Evolutionary conservation across 2,797 vertebrate genomes (phyloP), one percentile per base, ranked within the genome.

Genomic region (Leptatherina wallacei): DNA sequence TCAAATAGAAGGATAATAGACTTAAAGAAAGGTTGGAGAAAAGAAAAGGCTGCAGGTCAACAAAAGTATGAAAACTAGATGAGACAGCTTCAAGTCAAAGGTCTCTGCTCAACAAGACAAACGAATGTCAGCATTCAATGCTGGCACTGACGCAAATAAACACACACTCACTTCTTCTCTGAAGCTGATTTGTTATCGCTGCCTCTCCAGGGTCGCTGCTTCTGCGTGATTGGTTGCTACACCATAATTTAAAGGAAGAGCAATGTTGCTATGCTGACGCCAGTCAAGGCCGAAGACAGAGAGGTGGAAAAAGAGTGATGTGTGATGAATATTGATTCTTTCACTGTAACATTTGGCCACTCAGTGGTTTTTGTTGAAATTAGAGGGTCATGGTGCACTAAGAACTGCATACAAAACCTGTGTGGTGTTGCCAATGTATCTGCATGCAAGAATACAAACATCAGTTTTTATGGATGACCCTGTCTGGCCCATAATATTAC

Each of bases 181-280:
- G 61, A 70, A 68, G 78, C 85, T 80, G 87, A 90, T 89, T 88
- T 91, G 87, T 90, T 88, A 84, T 86, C 40, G 10, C 81, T 71
- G 76, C 80, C 77, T 88, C 74, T 88, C 87, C 88, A 89, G 88
- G 89, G 90, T 89, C 89, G 83, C 72, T 65, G 86, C 86, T 87
- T 3, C 14, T 54, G 44, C 87, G 78, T 89, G 89, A 89, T 88
- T 88, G 83, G 81, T 81, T 85, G 83, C 79, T 75, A 82, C 63
- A 1, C 54, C 3, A 62, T 90, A 83, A 90, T 89, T 89, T 88
- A 88, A 69, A 90, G 88, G 81, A 89, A 86, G 82, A 78, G 68
- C 77, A 80, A 87, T 71, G 89, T 88, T 91, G 86, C 88, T 73
- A 79, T 86, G 85, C 84, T 62, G 71, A 87, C 85, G 73, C 59